phyloP scores from a whole-genome alignment of 2,113 vertebrate species.

The Pungitius pungitius region DNA sequence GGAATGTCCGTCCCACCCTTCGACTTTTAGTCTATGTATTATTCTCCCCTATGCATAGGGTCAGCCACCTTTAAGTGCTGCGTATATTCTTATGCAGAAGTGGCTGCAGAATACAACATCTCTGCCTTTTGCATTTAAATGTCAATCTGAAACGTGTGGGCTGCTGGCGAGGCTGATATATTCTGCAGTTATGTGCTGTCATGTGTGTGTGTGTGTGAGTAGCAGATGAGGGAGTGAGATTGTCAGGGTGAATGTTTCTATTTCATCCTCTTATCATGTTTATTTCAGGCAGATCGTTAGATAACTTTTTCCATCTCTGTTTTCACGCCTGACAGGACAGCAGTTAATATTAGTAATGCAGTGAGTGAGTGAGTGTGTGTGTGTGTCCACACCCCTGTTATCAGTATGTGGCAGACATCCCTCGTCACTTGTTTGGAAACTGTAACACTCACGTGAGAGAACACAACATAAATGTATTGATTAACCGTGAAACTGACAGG shows the following conservation, averaged over 20 bases:
- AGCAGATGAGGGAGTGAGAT: neutral
- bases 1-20: neutral
- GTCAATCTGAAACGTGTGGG: constrained; percentile 47
- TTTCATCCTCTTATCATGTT: neutral
- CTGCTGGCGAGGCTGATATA: constrained; percentile 19
- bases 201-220: constrained; percentile 16
- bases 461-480: neutral
- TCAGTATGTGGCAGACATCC: constrained; percentile 64
- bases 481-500: neutral
- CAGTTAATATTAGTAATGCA: constrained; percentile 21
- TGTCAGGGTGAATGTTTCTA: neutral
- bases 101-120: constrained; percentile 3
- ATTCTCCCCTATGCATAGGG: neutral
- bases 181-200: constrained; percentile 27
- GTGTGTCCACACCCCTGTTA: constrained; percentile 68
- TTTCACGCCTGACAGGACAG: constrained; percentile 4
- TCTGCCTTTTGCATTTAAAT: constrained; percentile 50
- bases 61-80: constrained; percentile 14
- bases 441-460: neutral
- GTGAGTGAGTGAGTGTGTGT: constrained; percentile 22
- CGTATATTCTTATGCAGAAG: neutral
- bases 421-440: neutral
- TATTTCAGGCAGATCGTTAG: neutral
- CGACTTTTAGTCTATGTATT: neutral
- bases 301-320: constrained; percentile 11